Conservation (phyloP, 2,113 vertebrate genomes). For the Thamnophis sirtalis region DNA sequence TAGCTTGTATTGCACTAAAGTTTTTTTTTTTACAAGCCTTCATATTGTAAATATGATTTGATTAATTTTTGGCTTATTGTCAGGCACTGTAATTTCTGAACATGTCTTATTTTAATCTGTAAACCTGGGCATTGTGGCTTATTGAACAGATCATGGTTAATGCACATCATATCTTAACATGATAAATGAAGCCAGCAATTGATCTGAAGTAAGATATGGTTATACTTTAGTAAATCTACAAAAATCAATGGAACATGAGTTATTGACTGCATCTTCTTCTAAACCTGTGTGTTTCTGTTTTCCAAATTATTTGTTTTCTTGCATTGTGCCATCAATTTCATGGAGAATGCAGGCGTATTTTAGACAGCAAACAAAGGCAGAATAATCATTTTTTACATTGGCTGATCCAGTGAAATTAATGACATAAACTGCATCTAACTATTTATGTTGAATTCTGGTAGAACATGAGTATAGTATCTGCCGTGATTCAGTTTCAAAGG, state of each 20-base stretch:
- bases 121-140: not conserved
- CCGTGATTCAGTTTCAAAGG: slow-evolving; percentile 16
- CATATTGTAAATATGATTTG: not conserved
- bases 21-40: not conserved
- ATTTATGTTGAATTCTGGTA: not conserved
- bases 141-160: not conserved
- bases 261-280: not conserved
- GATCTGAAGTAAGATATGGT: not conserved
- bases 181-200: not conserved
- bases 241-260: not conserved
- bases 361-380: not conserved
- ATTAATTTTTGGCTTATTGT: not conserved
- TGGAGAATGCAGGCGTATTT: not conserved
- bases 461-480: not conserved
- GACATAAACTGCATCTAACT: not conserved
- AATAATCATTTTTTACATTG: not conserved
- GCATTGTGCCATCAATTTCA: not conserved
- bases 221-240: not conserved
- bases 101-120: not conserved
- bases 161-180: not conserved
- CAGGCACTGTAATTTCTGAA: not conserved
- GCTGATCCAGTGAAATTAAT: slow-evolving; percentile 7
- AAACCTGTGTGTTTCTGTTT: not conserved
- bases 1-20: not conserved
- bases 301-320: not conserved